A percentile compares a stretch with the other conserved stretches of the same genome.
These are phyloP conservation scores for Chrysaora quinquecirrha DNA, from an alignment of 30 jellyfish, hydroid and myxozoan genomes.

Conservation along the genomic window DNA sequence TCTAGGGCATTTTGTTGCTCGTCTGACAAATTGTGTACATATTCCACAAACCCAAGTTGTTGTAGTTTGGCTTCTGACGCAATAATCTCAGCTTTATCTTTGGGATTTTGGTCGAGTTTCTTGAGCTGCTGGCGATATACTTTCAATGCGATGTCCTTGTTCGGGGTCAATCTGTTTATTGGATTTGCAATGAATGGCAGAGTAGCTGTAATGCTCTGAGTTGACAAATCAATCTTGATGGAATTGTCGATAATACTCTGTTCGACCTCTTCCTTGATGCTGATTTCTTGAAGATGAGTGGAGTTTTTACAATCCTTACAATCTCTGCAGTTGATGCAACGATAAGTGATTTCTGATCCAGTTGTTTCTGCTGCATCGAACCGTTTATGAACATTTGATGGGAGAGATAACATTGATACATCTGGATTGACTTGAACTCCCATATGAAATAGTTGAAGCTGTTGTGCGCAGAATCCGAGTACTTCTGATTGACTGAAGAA, in stretches of 20 bases:
- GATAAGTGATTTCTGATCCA: neutral
- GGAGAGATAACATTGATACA: neutral
- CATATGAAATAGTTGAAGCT: neutral
- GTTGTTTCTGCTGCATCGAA: neutral
- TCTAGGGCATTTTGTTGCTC: neutral
- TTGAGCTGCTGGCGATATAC: neutral
- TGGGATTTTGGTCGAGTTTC: neutral
- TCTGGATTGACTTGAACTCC: neutral
- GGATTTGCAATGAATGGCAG: neutral
- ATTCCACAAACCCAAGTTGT: neutral
- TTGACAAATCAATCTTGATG: neutral
- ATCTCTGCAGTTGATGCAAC: neutral
- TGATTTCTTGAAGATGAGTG: neutral
- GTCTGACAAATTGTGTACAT: neutral
- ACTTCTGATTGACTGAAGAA: neutral
- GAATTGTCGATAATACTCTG: neutral
- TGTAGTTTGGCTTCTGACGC: neutral
- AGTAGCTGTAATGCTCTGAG: neutral
- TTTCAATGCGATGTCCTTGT: conserved; percentile 18
- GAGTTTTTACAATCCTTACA: neutral
- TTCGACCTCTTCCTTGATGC: neutral
- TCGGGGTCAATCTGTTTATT: neutral
- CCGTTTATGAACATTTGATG: neutral
- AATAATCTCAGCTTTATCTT: neutral
- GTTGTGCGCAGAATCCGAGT: neutral